Base-by-base conservation (phyloP, 2,888 invertebrate species). In the Sarcophaga variegata region DNA sequence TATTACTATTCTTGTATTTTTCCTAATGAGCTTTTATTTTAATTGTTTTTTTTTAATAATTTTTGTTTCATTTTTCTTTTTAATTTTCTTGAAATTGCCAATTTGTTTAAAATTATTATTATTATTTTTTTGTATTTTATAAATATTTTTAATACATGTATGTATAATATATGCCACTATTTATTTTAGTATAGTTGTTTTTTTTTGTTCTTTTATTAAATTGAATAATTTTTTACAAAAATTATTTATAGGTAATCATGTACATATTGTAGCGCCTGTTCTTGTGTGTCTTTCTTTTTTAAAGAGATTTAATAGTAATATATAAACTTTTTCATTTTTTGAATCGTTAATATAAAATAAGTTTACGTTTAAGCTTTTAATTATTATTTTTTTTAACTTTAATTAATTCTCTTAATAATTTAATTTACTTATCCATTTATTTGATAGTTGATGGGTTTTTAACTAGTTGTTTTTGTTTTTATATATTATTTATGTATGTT, bases 251-350 rank as follows among this genome's bases (percentile, higher is more conserved):
- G 79, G 81, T 89, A 89, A 89, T 91, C 91, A 91, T 91, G 91
- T 91, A 91, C 91, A 90, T 89, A 89, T 90, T 89, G 91, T 91
- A 91, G 91, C 91, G 91, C 91, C 90, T 89, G 89, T 88, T 90
- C 71, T 79, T 81, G 77, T 83, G 86, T 85, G 77, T 78, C 67
- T 87, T 75, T 17, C 54, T 54, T 80, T 72, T 70, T 75, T 37
- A 81, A 37, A 37, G 8, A 78, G 49, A 72, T 83, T 62, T 83
- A 80, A 69, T 69, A 76, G 64, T 83, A 66, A 71, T 84, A 60
- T 75, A 71, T 66, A 71, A 79, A 64, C 59, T 54, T 74, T 83
- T 80, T 75, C 17, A 37, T 37, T 67, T 83, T 67, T 83, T 60
- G 82, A 22, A 59, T 80, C 60, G 66, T 86, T 81, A 81, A 81